Evolutionary conservation across 2,888 invertebrate species (phyloP).

Genomic region (Rotaria socialis): DNA sequence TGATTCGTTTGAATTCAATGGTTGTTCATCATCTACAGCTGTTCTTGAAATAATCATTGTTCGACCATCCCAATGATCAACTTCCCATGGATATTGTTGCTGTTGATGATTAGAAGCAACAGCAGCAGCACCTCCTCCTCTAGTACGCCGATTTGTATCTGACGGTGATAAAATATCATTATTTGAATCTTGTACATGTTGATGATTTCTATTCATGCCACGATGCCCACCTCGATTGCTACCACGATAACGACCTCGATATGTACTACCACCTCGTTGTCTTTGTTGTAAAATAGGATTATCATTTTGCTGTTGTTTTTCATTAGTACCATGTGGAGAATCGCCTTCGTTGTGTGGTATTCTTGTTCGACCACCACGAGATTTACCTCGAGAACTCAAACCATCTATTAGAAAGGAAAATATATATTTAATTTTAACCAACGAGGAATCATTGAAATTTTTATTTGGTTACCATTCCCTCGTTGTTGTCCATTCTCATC

Average conservation of each 20-base stretch:
- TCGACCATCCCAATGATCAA: constrained; percentile 20
- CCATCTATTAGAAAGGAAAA: not conserved
- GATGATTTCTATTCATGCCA: not conserved
- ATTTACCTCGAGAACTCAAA: not conserved
- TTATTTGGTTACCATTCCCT: not conserved
- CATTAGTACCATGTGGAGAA: not conserved
- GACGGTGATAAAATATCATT: not conserved
- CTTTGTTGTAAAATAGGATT: not conserved
- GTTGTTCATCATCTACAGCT: not conserved
- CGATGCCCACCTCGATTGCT: not conserved
- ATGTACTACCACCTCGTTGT: not conserved
- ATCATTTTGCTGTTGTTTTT: not conserved
- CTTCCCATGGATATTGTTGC: not conserved
- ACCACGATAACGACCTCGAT: not conserved
- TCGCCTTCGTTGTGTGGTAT: not conserved
- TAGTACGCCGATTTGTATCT: not conserved
- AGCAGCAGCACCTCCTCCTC: not conserved
- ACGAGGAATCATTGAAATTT: no score
- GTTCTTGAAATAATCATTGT: not conserved
- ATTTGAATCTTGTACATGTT: constrained; percentile 4
- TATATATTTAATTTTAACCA: no score
- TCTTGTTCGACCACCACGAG: not conserved
- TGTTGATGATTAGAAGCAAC: not conserved
- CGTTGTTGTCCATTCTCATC: constrained; percentile 15
- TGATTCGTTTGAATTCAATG: not conserved